Percentiles rank a stretch among this genome's conserved stretches.
phyloP scores from a whole-genome alignment of 2,888 invertebrate species.

The Callinectes sapidus region DNA sequence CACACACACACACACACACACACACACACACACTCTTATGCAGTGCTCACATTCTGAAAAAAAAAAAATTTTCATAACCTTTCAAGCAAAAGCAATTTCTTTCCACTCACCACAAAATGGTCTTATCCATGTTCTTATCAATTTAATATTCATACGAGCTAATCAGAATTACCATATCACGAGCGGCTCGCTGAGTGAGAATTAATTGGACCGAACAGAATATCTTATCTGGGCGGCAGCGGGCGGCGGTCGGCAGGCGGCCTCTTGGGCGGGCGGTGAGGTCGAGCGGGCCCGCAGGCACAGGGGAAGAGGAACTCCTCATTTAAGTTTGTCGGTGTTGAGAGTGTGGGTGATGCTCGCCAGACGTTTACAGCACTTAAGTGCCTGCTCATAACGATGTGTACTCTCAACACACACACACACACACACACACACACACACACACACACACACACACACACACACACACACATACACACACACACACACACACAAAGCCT shows the following conservation, averaged over 20 bases:
- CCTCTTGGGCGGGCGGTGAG: slow-evolving; percentile 4
- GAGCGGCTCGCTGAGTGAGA: slow-evolving; percentile 26
- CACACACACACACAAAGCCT: background rate
- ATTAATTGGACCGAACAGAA: slow-evolving; percentile 34
- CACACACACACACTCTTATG: slow-evolving; percentile 1
- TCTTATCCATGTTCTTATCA: slow-evolving; percentile 28
- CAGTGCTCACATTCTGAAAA: background rate
- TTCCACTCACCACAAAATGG: slow-evolving; percentile 15
- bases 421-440: slow-evolving; percentile 20
- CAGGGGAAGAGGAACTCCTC: background rate
- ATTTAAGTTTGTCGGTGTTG: background rate
- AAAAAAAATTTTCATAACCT: background rate
- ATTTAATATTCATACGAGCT: slow-evolving; percentile 35
- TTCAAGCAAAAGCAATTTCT: slow-evolving; percentile 5
- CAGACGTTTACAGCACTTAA: background rate
- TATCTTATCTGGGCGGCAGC: slow-evolving; percentile 27
- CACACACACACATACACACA: background rate
- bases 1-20: slow-evolving; percentile 20
- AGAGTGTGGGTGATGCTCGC: background rate
- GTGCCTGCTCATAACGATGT: background rate
- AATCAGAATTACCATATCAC: slow-evolving; percentile 37
- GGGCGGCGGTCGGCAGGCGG: slow-evolving; percentile 24
- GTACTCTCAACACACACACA: background rate
- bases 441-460: background rate
- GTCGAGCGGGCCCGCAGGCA: background rate